Base-by-base conservation (phyloP, 2,113 vertebrate genomes). In the Lophochroa leadbeateri region DNA sequence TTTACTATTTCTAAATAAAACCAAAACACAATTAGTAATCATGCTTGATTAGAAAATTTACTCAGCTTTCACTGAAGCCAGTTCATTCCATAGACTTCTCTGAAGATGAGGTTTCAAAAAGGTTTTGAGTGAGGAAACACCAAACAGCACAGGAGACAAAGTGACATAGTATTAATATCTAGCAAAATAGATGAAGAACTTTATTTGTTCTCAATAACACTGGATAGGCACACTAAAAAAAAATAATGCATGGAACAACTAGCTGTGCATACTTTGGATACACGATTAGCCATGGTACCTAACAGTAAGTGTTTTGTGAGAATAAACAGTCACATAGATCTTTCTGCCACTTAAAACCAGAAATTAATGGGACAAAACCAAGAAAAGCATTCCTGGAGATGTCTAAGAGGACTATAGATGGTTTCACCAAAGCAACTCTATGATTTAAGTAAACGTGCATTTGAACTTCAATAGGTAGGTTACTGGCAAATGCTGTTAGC, bases 201-300 rank as follows among this genome's bases (percentile, higher is more conserved):
- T 95, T 94, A 96, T 96, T 96, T 88, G 57, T 82, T 95, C 52
- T 43, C 43, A 60, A 1, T 67, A 46, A 58, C 13, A 31, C 15
- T 63, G n/a, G 29, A 68, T 28, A 92, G 35, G 27, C 23, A 64
- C 2, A 18, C 75, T 49, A 55, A 92, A 74, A 91, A 55, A 68
- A 88, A 52, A 37, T n/a, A 21, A 4, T 13, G 16, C 15, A 60
- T 74, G 29, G 23, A 87, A 57, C 25, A 76, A 58, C 31, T 37
- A 63, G 9, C 43, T 63, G 35, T 72, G 70, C 10, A 4, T 63
- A 50, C 19, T 74, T 81, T 44, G 44, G 52, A 46, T 93, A 31
- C 25, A 67, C n/a, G 69, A 9, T 46, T 75, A 63, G n/a, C 31
- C 60, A 49, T 19, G 24, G 29, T 49, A 79, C 33, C 37, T 58